Conservation (phyloP, 1,140 invertebrate genomes). For the Aphaenogaster floridana region DNA sequence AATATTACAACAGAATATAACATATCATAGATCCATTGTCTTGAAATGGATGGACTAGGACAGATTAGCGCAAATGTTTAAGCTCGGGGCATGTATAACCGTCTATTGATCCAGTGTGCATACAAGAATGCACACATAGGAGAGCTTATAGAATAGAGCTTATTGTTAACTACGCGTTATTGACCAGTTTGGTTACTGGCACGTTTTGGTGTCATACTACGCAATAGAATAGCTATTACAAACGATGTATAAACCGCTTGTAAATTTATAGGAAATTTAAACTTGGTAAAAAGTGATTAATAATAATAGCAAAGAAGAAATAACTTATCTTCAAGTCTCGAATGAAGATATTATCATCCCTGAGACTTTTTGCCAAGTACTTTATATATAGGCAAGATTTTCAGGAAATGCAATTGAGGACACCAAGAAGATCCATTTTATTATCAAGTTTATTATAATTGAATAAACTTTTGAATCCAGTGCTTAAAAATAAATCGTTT, state of each 20-base stretch:
- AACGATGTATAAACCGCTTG: background rate
- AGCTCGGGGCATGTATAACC: background rate
- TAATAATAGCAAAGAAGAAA: background rate
- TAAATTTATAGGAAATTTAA: constrained; percentile 4
- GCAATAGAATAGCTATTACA: constrained; percentile 6
- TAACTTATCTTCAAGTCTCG: background rate
- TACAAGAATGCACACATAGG: background rate
- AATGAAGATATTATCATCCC: background rate
- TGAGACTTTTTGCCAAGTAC: background rate
- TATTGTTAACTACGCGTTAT: constrained; percentile 27
- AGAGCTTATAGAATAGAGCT: background rate
- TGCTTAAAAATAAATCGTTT: background rate
- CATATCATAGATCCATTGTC: background rate
- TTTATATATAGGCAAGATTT: background rate
- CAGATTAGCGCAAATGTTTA: constrained; percentile 28
- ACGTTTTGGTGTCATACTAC: background rate
- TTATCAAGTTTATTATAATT: background rate
- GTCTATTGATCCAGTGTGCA: background rate
- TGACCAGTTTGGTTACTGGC: background rate
- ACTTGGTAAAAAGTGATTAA: background rate
- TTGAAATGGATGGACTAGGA: background rate
- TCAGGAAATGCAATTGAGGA: background rate
- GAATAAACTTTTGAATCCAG: background rate
- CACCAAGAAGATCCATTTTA: background rate
- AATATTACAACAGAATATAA: background rate